Evolutionary conservation across 2,888 invertebrate species (phyloP).

Genomic region (Hemicrepidius hirtus): DNA sequence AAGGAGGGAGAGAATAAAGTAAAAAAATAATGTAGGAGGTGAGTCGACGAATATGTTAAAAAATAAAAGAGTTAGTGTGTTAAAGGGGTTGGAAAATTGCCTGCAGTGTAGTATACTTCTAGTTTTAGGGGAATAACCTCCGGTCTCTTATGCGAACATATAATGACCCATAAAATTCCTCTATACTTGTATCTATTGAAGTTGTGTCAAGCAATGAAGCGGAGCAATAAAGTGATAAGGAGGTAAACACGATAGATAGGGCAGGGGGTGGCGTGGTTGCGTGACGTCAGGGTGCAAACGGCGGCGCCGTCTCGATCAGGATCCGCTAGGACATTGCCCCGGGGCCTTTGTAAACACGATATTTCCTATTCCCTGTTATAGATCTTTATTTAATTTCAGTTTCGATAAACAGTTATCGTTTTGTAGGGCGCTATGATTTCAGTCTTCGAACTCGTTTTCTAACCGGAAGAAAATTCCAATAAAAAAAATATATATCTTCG

Average conservation of each 20-base stretch:
- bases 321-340: slow-evolving; percentile 41
- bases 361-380: slow-evolving; percentile 32
- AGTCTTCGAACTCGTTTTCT: neutral
- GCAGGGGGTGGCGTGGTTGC: slow-evolving; percentile 30
- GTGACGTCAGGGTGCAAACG: slow-evolving; percentile 42
- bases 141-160: neutral
- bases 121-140: no score
- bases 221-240: slow-evolving; percentile 25
- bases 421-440: neutral
- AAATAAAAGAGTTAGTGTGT: no score
- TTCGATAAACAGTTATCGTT: slow-evolving; percentile 14
- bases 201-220: slow-evolving; percentile 14
- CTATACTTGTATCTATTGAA: slow-evolving; percentile 25
- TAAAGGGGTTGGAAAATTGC: no score
- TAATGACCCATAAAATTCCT: slow-evolving; percentile 7
- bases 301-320: slow-evolving; percentile 43
- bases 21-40: no score
- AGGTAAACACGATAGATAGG: slow-evolving; percentile 13
- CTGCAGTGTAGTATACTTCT: no score
- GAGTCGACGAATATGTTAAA: no score
- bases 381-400: slow-evolving; percentile 28
- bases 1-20: no score
- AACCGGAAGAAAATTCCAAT: neutral
- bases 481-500: neutral
- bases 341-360: slow-evolving; percentile 37